Evolutionary conservation across 2,113 vertebrate genomes (phyloP).

Genomic region (Eupsittula cactorum): DNA sequence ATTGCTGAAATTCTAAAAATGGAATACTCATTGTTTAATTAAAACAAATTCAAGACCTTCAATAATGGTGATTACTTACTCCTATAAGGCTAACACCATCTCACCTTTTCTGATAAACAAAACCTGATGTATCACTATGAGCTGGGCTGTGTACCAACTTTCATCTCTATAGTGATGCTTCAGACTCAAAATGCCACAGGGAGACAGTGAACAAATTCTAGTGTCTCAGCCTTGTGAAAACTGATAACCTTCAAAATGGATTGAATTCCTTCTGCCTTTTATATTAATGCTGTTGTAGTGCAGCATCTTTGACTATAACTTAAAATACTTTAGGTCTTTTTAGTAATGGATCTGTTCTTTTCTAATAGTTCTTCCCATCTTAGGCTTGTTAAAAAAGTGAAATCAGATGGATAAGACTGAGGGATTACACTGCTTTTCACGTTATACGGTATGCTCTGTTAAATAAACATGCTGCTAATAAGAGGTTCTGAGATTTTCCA

Average conservation of each 20-base stretch:
- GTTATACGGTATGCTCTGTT: background rate
- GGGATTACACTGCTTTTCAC: background rate
- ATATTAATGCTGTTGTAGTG: background rate
- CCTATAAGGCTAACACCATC: background rate
- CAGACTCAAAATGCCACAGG: background rate
- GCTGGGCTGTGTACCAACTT: background rate
- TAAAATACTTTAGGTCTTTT: background rate
- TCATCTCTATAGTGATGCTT: background rate
- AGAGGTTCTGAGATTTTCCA: background rate
- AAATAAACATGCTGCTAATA: background rate
- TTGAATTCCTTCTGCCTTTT: background rate
- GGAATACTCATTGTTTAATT: background rate
- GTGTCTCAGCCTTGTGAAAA: background rate
- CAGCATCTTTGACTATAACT: background rate
- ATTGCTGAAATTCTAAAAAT: background rate
- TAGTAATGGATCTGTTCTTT: background rate
- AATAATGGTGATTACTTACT: background rate
- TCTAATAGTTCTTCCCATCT: background rate
- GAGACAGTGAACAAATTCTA: fast-evolving
- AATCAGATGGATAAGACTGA: background rate
- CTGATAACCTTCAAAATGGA: background rate
- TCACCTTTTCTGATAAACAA: background rate
- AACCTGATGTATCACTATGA: background rate
- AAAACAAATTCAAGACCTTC: background rate
- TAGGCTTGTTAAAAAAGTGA: background rate